Conservation (phyloP, 2,113 vertebrate species). For the Edolisoma coerulescens region DNA sequence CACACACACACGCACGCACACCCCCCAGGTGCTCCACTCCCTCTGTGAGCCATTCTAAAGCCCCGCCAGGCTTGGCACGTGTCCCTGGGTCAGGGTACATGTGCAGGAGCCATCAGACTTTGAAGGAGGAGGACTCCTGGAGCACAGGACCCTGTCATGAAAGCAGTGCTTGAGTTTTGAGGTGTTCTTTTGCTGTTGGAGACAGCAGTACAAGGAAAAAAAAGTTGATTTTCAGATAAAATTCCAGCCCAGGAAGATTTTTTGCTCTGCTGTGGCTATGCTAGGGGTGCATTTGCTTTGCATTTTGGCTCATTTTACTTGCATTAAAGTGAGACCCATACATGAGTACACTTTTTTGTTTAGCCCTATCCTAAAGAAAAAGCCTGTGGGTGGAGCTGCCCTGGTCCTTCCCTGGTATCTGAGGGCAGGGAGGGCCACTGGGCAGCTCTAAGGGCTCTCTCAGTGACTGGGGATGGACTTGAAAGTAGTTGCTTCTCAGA, state of each 20-base stretch:
- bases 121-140: background rate
- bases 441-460: background rate
- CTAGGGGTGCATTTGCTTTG: background rate
- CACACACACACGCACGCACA: too few species aligned
- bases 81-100: background rate
- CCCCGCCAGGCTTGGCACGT: background rate
- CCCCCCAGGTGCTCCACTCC: background rate
- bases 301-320: background rate
- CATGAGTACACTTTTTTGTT: rapidly evolving
- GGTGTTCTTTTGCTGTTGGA: background rate
- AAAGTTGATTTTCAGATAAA: background rate
- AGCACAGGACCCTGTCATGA: background rate
- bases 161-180: background rate
- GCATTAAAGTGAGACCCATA: background rate
- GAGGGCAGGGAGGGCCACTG: background rate
- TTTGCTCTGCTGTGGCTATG: background rate
- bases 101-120: background rate
- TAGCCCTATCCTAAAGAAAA: background rate
- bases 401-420: background rate
- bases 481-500: background rate
- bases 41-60: background rate
- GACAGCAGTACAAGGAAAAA: background rate
- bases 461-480: background rate
- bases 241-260: background rate
- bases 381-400: background rate